Conservation (phyloP, 92 coral and sea anemone genomes). For the Scolanthus callimorphus region DNA sequence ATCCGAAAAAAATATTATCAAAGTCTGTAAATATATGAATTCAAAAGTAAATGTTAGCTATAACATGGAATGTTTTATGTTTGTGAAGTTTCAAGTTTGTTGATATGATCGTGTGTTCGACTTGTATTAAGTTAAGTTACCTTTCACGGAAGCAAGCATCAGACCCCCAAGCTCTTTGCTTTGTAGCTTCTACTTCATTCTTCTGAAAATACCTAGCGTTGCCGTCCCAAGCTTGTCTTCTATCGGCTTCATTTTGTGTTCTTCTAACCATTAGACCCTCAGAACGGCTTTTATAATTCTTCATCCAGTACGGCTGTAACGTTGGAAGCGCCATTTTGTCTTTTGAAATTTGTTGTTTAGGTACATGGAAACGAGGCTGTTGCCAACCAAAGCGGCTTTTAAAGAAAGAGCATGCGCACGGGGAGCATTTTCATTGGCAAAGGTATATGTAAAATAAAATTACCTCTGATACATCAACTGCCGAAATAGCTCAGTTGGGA, state of each 20-base stretch:
- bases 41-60: too few relatives aligned
- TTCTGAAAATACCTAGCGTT: conserved; percentile 89
- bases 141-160: conserved; percentile 79
- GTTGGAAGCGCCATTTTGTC: conserved; percentile 99
- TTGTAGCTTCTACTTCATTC: conserved; percentile 90
- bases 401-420: conserved; percentile 2
- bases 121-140: too few relatives aligned
- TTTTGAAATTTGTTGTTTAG: too few relatives aligned
- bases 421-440: neutral
- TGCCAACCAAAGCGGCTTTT: too few relatives aligned
- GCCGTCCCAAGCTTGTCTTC: conserved; percentile 89
- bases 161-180: conserved; percentile 98
- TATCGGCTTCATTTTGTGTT: conserved; percentile 90
- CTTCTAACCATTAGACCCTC: conserved; percentile 95
- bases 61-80: too few relatives aligned
- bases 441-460: neutral
- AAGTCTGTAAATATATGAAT: too few relatives aligned
- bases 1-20: neutral
- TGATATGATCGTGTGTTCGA: too few relatives aligned
- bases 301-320: conserved; percentile 98
- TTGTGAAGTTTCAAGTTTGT: too few relatives aligned
- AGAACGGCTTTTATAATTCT: conserved; percentile 81
- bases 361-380: conserved; percentile 55
- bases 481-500: conserved; percentile 99
- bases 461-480: neutral